A percentile compares a stretch with the other conserved stretches of the same genome.
phyloP scores from a whole-genome alignment of 2,797 vertebrate species.

The Ataeniobius toweri region DNA sequence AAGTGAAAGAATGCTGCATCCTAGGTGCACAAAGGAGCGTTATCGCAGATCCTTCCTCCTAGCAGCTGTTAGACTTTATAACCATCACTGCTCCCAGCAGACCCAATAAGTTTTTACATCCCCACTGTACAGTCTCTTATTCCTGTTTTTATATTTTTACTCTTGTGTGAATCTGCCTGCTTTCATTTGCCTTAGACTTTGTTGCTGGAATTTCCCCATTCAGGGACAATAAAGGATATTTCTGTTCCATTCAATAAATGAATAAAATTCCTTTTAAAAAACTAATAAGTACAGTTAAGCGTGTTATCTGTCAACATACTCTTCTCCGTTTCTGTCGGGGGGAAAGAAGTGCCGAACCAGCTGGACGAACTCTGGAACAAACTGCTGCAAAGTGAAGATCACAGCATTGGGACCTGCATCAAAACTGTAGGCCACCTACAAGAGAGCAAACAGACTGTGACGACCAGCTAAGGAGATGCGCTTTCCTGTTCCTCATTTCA shows the following conservation, averaged over 20 bases:
- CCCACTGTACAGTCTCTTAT: too few relatives aligned
- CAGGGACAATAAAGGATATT: too few relatives aligned
- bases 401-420: conserved; percentile 96
- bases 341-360: conserved; percentile 87
- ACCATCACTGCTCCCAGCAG: too few relatives aligned
- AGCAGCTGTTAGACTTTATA: too few relatives aligned
- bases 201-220: too few relatives aligned
- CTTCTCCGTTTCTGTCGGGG: conserved; percentile 81
- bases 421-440: conserved; percentile 92
- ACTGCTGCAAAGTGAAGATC: conserved; percentile 85
- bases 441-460: conserved; percentile 22
- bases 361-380: conserved; percentile 86
- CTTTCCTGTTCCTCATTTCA: conserved; percentile 33
- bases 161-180: too few relatives aligned
- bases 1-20: too few relatives aligned
- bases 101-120: too few relatives aligned
- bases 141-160: too few relatives aligned
- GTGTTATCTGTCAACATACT: conserved; percentile 77
- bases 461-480: neutral
- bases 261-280: neutral
- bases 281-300: neutral
- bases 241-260: neutral
- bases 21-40: too few relatives aligned
- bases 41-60: too few relatives aligned
- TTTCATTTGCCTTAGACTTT: too few relatives aligned